Base-by-base conservation (phyloP, 2,888 invertebrate genomes). In the Cheilosia soror region DNA sequence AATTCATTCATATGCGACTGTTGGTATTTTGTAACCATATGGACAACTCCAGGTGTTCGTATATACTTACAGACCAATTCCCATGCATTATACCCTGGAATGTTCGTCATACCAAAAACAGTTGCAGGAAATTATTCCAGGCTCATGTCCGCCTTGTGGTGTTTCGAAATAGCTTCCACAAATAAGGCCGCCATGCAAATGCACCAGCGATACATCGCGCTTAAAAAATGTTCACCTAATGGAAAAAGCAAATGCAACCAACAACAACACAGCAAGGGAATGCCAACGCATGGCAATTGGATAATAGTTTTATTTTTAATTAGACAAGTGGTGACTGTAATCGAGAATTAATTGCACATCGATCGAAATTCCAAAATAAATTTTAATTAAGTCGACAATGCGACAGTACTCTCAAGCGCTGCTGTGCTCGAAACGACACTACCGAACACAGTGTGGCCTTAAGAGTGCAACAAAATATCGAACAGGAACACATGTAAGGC, bases 301-400 rank as follows among this genome's bases (percentile, higher is more conserved):
- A 79, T 79, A 71, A 63, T 71, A 80, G 80, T 75, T 85, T 85
- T 85, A 69, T 85, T 85, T 85, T 85, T 85, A 85, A 85, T 85
- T 76, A 85, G 76, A 85, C 85, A 85, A 81, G 81, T 85, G 85
- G 85, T 85, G 85, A 85, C 81, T 85, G 81, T 85, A 85, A 85
- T 85, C 82, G 82, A 60, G 82, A 82, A 86, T 86, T 86, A 86
- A 86, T 86, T 86, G 86, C 86, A 86, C 86, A 86, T 86, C 86
- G 86, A 86, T 86, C 69, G 86, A 82, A 81, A 86, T 86, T 86
- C 82, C 86, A 82, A 86, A 86, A 85, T 86, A 82, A 86, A 82
- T 86, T 81, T 86, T 86, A 86, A 86, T 86, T 86, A 86, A 86
- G 86, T 86, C 82, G 77, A 77, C 85, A 86, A 51, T 72, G 65